Base-by-base conservation (phyloP, 2,113 vertebrate genomes). In the Oncorhynchus gorbuscha region DNA sequence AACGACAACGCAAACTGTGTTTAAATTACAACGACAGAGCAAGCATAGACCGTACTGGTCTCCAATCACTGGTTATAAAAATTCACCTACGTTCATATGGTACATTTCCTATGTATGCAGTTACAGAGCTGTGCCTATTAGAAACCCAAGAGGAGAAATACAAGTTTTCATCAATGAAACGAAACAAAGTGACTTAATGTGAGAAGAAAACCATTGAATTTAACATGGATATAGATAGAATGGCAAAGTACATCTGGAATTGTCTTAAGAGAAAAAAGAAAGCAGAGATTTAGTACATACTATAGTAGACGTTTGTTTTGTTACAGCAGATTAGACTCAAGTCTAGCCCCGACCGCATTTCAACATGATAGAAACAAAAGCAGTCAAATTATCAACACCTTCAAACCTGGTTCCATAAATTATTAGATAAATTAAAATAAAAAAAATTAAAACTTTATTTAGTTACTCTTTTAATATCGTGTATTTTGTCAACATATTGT, bases 351-450 rank as follows among this genome's bases (percentile, higher is more conserved):
- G 69, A 62, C 87, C 88, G 89, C 86, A 71, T 84, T 87, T 88
- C 76, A 85, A 89, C 81, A 87, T 86, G 87, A 90, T 84, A 86
- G 87, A 90, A 90, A 85, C 78, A 86, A 91, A 87, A 91, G 86
- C 87, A 90, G 85, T 92, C 90, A 87, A 86, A 90, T 91, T 89
- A 93, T 90, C 85, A 90, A 91, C 91, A 90, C 86, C 90, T 91
- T 93, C 83, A 92, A 90, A 93, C 87, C 92, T 94, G 93, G 93
- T 94, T 51, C 92, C 93, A 94, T 95, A 94, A 94, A 94, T 94
- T 93, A 94, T 94, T 93, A 95, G 90, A 94, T 94, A 94, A 94
- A 93, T 94, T 84, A 91, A 94, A 87, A 79, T 26, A 89, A 91
- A 82, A 78, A 91, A 90, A 91, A 82, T 28, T 28, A 64, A 49